Evolutionary conservation across 30 jellyfish, hydroid and myxozoan species (phyloP), one percentile per base, ranked within the genome.

Genomic region (Turritopsis rubra): DNA sequence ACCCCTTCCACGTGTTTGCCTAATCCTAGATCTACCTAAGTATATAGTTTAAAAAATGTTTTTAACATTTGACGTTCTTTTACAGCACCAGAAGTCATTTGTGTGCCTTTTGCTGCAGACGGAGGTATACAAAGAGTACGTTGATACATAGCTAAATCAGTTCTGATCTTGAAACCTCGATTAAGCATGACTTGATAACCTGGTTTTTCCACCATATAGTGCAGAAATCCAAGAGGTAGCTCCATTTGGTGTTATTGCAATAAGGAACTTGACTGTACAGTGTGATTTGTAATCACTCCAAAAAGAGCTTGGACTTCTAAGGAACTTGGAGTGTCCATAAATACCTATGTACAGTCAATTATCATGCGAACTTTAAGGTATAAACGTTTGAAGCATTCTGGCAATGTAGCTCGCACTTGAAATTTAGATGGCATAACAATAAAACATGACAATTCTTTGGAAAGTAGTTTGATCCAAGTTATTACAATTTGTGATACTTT

Each of bases 201-300:
- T 16, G 94, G 96, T 66, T 28, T 82, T 1, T 22, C 94, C 90
- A 54, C 96, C 96, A 82, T 88, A 88, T 19, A 71, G 73, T 81
- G 96, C 84, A 13, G 96, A 88, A 20, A 88, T 52, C 89, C 89
- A 88, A 25, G 91, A 81, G n/a, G 75, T 41, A 26, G 83, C 75
- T 17, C 94, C 96, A 54, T 89, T 80, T 21, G 90, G 93, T 19
- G 94, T 65, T 25, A 84, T 84, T 7, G 85, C 87, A 60, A 89
- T 27, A 0, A 84, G 80, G 31, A 84, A 72, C 53, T 89, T 89
- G 1, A 83, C 81, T 25, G 96, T 89, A 30, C 72, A 30, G 70
- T 89, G 96, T 60, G 83, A 94, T 31, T 89, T 84, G 84, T 89
- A 84, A 1, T 79, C 60, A 52, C 86, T 52, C 93, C 96, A 89